Conservation (phyloP, 1,140 invertebrate genomes). For the Pseudomyrmex gracilis region DNA sequence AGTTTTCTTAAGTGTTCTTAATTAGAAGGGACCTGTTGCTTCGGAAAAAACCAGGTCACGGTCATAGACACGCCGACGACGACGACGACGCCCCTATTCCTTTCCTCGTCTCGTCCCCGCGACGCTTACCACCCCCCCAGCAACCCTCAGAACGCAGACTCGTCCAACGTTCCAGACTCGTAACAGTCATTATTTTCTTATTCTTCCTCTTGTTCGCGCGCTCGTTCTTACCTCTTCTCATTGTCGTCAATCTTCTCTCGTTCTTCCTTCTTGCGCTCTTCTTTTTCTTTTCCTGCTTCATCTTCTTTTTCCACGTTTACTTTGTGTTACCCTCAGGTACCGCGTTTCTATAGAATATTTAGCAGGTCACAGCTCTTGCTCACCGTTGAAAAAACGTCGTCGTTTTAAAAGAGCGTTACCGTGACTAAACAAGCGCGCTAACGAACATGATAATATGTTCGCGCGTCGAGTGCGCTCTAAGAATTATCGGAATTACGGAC, state of each 20-base stretch:
- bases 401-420: constrained; percentile 58
- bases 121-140: constrained; percentile 69
- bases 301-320: constrained; percentile 50
- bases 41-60: constrained; percentile 86
- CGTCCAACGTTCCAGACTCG: constrained; percentile 78
- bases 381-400: constrained; percentile 6
- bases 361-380: constrained; percentile 70
- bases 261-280: constrained; percentile 21
- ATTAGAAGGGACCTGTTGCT: constrained; percentile 86
- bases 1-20: constrained; percentile 87
- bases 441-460: constrained; percentile 41
- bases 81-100: constrained; percentile 34
- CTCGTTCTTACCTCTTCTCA: constrained; percentile 66
- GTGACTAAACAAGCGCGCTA: constrained; percentile 37
- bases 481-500: not conserved
- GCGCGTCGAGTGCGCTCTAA: constrained; percentile 28
- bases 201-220: constrained; percentile 75
- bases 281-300: not conserved
- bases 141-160: constrained; percentile 67
- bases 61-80: constrained; percentile 80
- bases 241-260: constrained; percentile 44
- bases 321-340: constrained; percentile 49
- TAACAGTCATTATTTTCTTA: constrained; percentile 86
- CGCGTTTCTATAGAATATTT: constrained; percentile 74
- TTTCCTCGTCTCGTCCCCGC: constrained; percentile 52